Evolutionary conservation across 1,140 invertebrate species (phyloP).

Genomic region (Aphidius ervi): DNA sequence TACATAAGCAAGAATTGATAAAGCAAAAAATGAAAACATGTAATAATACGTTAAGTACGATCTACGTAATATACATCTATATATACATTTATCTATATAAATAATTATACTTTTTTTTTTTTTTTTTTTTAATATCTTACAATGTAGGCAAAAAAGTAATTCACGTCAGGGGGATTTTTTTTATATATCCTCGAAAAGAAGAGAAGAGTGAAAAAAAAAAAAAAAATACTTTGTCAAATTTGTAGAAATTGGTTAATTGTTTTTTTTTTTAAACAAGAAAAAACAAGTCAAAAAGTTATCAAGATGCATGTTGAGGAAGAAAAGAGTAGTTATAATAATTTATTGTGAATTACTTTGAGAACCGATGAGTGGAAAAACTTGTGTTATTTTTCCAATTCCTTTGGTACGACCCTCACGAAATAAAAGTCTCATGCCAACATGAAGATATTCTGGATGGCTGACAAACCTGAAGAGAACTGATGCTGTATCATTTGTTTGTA

Average conservation of each 20-base stretch:
- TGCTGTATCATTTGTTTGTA: slow-evolving; percentile 80
- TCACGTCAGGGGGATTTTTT: too few species aligned
- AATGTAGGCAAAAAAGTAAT: too few species aligned
- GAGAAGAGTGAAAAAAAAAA: too few species aligned
- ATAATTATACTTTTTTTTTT: slow-evolving; percentile 1
- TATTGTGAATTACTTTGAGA: slow-evolving; percentile 32
- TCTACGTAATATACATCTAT: slow-evolving; percentile 20
- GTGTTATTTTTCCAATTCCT: slow-evolving; percentile 86
- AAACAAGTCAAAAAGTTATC: too few species aligned
- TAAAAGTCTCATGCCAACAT: slow-evolving; percentile 78
- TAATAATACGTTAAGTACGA: slow-evolving; percentile 21
- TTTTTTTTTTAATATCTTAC: slow-evolving; percentile 4
- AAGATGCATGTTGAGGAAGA: too few species aligned
- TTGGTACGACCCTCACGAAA: slow-evolving; percentile 86
- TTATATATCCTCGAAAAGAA: too few species aligned
- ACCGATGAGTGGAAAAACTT: slow-evolving; percentile 66
- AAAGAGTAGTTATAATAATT: not conserved
- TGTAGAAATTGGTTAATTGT: too few species aligned
- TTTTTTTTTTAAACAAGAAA: too few species aligned
- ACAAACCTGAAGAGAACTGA: slow-evolving; percentile 86
- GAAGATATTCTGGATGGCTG: slow-evolving; percentile 87
- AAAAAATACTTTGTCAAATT: too few species aligned
- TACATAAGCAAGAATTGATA: too few species aligned
- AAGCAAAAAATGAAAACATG: not conserved
- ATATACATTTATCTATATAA: slow-evolving; percentile 10